Base-by-base conservation (phyloP, 2,797 vertebrate species). In the Pipistrellus pygmaeus region DNA sequence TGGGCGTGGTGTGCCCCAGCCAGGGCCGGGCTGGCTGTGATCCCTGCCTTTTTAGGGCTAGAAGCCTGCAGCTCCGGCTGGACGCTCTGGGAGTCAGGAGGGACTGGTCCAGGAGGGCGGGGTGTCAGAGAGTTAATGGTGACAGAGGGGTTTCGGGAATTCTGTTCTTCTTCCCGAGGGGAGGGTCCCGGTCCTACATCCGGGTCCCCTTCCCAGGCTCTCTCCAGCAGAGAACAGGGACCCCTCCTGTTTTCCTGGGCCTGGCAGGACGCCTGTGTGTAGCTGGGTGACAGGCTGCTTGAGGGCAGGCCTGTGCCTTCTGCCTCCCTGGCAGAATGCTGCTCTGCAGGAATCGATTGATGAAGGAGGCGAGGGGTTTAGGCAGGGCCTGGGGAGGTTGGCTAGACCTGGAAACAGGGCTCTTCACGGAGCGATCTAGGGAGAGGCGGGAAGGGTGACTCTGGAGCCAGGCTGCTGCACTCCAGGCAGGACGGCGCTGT, bases 21-120 rank as follows among this genome's bases (percentile, higher is more conserved):
- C 46, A 85, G 88, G 89, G 84, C 68, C 81, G 4, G 77, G 66
- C 17, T 53, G 78, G 71, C 18, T 75, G 57, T 41, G 62, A 93
- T 95, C 93, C 84, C 94, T 97, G 94, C 97, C 96, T 97, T 97
- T 97, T 97, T 97, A 97, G 97, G 97, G 83, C 93, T 90, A 88
- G 41, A 62, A 94, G 85, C 60, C 41, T 75, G 57, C 15, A 85
- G 82, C 73, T 86, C 72, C 13, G 80, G 93, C 66, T 23, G 38
- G 25, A 72, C 12, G 51, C 92, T 77, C 23, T 11, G 35, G 80
- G 82, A 90, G 55, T 71, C 84, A 62, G 57, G 32, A 89, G 88
- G 41, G 88, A 83, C 38, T n/a, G 48, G 81, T 20, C 53, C 46
- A 41, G 62, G n/a, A 90, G 75, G 90, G 85, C 0, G 17, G 71